Conservation (phyloP, 2,113 vertebrate species). For the Vidua chalybeata region DNA sequence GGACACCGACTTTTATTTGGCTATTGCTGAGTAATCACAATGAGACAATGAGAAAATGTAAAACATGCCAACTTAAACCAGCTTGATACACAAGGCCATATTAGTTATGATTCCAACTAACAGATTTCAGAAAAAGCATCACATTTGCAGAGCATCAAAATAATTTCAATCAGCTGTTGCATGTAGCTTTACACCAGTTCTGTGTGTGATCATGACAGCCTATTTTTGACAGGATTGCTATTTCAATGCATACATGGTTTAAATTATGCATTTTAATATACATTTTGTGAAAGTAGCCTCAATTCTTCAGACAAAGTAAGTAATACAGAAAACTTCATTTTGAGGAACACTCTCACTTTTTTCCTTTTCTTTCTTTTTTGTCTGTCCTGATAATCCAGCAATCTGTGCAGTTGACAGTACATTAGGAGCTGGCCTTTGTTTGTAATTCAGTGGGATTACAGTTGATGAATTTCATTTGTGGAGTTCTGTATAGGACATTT, state of each 20-base stretch:
- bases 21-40: not conserved
- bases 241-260: not conserved
- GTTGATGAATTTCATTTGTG: not conserved
- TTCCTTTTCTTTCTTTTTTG: not conserved
- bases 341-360: not conserved
- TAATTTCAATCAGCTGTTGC: not conserved
- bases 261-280: not conserved
- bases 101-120: not conserved
- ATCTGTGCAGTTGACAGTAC: not conserved
- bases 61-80: not conserved
- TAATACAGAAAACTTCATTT: not conserved
- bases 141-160: not conserved
- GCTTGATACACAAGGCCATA: not conserved
- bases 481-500: not conserved
- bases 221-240: not conserved
- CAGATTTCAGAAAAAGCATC: not conserved
- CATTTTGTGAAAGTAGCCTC: not conserved
- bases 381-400: not conserved
- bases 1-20: not conserved
- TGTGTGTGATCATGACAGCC: not conserved
- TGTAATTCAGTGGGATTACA: not conserved
- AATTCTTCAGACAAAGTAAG: not conserved
- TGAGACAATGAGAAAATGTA: not conserved
- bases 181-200: rapidly evolving
- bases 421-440: not conserved